phyloP scores from a whole-genome alignment of 2,888 invertebrate genomes.

The Eudasyphora cyanicolor region DNA sequence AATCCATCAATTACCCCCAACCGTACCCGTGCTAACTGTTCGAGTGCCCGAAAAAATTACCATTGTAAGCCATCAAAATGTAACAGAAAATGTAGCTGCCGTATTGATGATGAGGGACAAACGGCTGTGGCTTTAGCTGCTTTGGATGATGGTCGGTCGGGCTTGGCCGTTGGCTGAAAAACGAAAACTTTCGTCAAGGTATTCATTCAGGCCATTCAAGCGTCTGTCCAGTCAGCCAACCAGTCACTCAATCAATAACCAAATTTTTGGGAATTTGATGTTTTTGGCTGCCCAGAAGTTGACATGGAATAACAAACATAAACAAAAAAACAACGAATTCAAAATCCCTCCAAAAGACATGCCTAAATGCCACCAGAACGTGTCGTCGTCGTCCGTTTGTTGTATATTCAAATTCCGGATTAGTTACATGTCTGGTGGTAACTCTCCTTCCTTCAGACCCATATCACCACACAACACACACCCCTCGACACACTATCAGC shows the following conservation, averaged over 20 bases:
- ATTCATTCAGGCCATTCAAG: neutral
- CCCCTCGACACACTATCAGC: neutral
- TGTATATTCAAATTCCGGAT: constrained; percentile 6
- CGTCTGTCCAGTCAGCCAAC: constrained; percentile 22
- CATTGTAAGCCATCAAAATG: constrained; percentile 74
- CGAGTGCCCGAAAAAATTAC: constrained; percentile 70
- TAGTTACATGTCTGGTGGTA: constrained; percentile 32
- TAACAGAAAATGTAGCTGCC: constrained; percentile 64
- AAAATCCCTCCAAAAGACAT: neutral
- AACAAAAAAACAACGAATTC: neutral
- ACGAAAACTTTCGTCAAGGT: constrained; percentile 10
- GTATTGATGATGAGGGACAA: too few species aligned
- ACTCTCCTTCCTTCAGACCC: neutral
- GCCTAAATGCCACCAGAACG: constrained; percentile 6
- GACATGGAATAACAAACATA: neutral
- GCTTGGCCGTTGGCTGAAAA: neutral
- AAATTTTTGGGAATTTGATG: constrained; percentile 42
- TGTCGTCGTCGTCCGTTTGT: neutral
- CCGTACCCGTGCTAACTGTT: constrained; percentile 69
- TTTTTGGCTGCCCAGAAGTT: constrained; percentile 42
- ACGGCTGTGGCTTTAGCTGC: neutral
- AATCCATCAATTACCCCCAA: constrained; percentile 79
- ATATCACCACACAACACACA: neutral
- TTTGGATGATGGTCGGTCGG: neutral
- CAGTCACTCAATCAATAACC: constrained; percentile 58